Conservation (phyloP, 2,797 vertebrate species). For the Neostethus bicornis region DNA sequence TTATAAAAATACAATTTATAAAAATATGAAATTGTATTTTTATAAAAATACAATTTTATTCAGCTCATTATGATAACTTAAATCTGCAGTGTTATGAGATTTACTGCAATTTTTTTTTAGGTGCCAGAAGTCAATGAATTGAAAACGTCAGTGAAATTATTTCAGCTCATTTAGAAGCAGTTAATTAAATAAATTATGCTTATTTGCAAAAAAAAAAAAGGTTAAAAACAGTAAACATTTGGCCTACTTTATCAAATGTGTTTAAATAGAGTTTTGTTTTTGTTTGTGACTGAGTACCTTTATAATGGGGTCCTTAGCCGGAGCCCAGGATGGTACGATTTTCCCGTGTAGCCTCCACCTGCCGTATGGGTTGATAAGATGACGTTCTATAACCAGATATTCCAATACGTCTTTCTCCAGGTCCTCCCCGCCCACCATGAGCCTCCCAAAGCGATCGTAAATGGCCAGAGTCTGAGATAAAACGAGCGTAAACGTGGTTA, state of each 20-base stretch:
- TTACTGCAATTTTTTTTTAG: too few species aligned
- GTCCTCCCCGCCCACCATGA: conserved; percentile 90
- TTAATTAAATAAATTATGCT: background rate
- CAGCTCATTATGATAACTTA: too few species aligned
- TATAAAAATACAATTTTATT: too few species aligned
- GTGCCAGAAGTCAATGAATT: too few species aligned
- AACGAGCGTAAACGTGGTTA: background rate
- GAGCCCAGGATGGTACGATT: conserved; percentile 92
- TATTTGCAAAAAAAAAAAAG: background rate
- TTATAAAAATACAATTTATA: too few species aligned
- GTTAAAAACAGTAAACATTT: background rate
- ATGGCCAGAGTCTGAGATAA: conserved; percentile 84
- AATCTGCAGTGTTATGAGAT: too few species aligned
- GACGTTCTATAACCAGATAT: conserved; percentile 91
- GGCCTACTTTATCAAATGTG: background rate
- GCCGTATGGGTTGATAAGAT: conserved; percentile 88
- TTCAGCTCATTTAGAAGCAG: background rate
- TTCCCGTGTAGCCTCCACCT: conserved; percentile 93
- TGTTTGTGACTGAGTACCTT: conserved; percentile 80
- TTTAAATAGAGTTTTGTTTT: conserved; percentile 1
- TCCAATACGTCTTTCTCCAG: conserved; percentile 89
- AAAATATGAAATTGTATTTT: too few species aligned
- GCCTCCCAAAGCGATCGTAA: conserved; percentile 92
- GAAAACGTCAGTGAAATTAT: too few species aligned
- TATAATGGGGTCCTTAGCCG: conserved; percentile 87